Evolutionary conservation across 2,797 vertebrate species (phyloP).

Genomic region (Myotis daubentonii): DNA sequence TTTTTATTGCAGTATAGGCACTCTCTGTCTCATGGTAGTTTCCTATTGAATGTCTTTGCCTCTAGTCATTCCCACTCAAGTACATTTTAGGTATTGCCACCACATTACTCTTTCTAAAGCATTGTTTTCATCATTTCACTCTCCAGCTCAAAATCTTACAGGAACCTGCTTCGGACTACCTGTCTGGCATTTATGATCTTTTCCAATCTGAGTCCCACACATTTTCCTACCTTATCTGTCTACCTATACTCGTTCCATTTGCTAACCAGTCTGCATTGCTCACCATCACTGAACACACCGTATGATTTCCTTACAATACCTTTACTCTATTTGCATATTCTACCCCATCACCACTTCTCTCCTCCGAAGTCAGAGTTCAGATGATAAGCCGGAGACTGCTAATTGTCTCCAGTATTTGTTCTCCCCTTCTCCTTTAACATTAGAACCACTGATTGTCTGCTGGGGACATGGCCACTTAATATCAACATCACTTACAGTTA

Average conservation of each 20-base stretch:
- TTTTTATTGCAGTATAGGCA: background rate
- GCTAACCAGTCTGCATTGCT: background rate
- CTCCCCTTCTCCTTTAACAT: background rate
- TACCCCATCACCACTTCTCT: background rate
- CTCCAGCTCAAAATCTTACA: background rate
- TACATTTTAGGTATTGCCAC: background rate
- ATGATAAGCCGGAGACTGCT: background rate
- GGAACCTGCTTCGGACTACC: background rate
- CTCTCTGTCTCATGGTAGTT: background rate
- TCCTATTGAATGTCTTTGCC: background rate
- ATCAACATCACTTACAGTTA: background rate
- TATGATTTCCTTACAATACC: background rate
- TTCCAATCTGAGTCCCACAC: background rate
- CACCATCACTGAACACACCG: background rate
- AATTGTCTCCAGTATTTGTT: background rate
- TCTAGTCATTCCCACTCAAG: background rate
- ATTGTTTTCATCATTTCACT: background rate
- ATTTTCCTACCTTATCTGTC: background rate
- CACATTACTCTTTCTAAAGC: background rate
- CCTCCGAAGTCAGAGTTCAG: background rate
- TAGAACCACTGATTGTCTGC: slow-evolving; percentile 4
- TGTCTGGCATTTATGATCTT: background rate
- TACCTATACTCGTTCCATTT: background rate
- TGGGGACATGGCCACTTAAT: background rate
- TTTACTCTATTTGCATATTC: background rate